Evolutionary conservation across 2,113 vertebrate genomes (phyloP), one percentile per base, ranked within the genome.

Genomic region (Tupaia chinensis): DNA sequence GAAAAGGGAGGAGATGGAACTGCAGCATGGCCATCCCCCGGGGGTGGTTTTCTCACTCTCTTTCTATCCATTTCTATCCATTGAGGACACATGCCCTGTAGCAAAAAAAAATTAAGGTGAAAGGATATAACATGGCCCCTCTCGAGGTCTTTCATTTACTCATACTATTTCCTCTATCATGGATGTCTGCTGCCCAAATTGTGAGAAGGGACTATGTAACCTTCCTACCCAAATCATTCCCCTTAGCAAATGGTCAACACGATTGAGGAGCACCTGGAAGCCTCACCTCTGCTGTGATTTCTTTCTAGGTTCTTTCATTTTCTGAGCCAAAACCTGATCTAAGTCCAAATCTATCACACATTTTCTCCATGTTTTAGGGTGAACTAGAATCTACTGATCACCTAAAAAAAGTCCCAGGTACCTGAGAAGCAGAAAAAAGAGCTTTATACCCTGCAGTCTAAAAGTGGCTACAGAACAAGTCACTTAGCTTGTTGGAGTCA

Each of bases 281-380:
- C 29, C 9, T 34, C 22, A 19, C 29, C 70, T 70, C 53, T 53
- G 20, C 73, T 68, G 9, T 5, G 10, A 23, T 61, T 16, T 5
- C 32, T 2, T 1, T 44, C 5, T 13, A 69, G 12, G 7, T 0
- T 32, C n/a, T 90, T 85, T 79, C n/a, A 54, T 4, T 88, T 84
- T 94, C 61, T 61, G 34, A 92, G 4, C 10, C 25, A 76, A 92
- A 77, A 80, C n/a, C 8, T 63, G 1, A 2, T 22, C 54, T 16
- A 92, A 95, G 10, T 56, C 25, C 16, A 94, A 96, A 89, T 8
- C 53, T 32, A 76, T 68, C 54, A 29, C 17, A 56, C 19, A 22
- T 77, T 87, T 96, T 93, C 56, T 87, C 16, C 58, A 34, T 91
- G 61, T 86, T 94, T 94, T 82, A 91, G 82, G 3, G 44, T 79